These are phyloP conservation scores for Piprites chloris DNA, from an alignment of 2,113 vertebrate genomes.

Conservation along the genomic window DNA sequence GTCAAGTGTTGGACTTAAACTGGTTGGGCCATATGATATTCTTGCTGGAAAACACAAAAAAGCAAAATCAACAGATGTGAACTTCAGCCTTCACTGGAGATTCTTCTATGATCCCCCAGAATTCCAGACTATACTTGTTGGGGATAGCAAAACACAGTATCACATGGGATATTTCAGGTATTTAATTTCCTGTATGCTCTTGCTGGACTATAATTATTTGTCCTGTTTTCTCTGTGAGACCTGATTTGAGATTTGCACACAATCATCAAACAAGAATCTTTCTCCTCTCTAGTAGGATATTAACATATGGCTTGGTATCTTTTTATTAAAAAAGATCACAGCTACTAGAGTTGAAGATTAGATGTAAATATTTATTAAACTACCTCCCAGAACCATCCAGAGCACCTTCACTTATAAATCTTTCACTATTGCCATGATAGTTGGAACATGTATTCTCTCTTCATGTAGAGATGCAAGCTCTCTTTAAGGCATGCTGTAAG, in stretches of 20 bases:
- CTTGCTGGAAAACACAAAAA: slow-evolving; percentile 86
- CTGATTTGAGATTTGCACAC: background rate
- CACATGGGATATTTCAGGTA: slow-evolving; percentile 99
- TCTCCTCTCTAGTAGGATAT: background rate
- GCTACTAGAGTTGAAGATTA: background rate
- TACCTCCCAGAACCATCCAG: background rate
- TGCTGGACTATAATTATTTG: background rate
- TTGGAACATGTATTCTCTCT: background rate
- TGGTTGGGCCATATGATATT: slow-evolving; percentile 94
- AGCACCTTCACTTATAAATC: background rate
- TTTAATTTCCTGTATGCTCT: background rate
- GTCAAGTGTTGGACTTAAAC: slow-evolving; percentile 80
- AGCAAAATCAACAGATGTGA: slow-evolving; percentile 67
- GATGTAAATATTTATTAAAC: background rate
- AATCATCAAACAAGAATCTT: background rate
- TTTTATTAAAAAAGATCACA: background rate
- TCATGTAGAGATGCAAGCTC: background rate
- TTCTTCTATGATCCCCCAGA: slow-evolving; percentile 97
- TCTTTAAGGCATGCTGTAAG: background rate
- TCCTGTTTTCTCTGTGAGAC: fast-evolving
- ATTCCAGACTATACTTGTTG: slow-evolving; percentile 89
- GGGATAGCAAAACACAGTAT: slow-evolving; percentile 81
- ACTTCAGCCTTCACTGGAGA: slow-evolving; percentile 92
- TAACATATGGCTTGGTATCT: background rate
- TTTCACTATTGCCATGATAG: background rate